phyloP scores from a whole-genome alignment of 2,888 invertebrate genomes.

The Diarsia dahlii region DNA sequence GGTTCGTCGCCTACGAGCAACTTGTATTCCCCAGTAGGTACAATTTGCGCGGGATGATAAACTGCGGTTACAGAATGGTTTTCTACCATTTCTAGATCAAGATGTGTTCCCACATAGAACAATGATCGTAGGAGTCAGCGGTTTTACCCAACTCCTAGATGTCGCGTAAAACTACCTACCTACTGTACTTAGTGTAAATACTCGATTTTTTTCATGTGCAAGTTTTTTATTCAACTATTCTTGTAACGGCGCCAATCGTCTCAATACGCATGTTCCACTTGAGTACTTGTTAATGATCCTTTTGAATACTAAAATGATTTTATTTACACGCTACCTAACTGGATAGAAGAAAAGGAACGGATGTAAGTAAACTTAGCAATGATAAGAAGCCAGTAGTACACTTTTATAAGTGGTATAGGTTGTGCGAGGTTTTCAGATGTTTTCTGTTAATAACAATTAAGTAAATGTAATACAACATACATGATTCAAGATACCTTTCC shows the following conservation, averaged over 20 bases:
- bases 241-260: neutral
- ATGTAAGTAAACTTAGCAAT: slow-evolving; percentile 67
- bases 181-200: neutral
- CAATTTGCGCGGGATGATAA: slow-evolving; percentile 30
- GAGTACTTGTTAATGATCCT: slow-evolving; percentile 10
- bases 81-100: slow-evolving; percentile 33
- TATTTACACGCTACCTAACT: slow-evolving; percentile 76
- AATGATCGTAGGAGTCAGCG: slow-evolving; percentile 18
- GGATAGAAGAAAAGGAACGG: slow-evolving; percentile 65
- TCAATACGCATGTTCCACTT: slow-evolving; percentile 14
- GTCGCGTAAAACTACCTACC: neutral
- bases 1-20: slow-evolving; percentile 44
- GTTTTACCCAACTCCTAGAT: slow-evolving; percentile 25
- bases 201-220: slow-evolving; percentile 12
- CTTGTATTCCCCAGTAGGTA: slow-evolving; percentile 32
- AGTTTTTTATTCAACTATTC: slow-evolving; percentile 18
- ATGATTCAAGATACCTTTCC: neutral
- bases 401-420: neutral
- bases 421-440: neutral
- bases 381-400: slow-evolving; percentile 3
- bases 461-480: no score
- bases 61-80: slow-evolving; percentile 17
- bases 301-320: slow-evolving; percentile 68
- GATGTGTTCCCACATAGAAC: slow-evolving; percentile 31
- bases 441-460: neutral